Evolutionary conservation across 2,888 invertebrate species (phyloP).

Genomic region (Bhutanitis thaidina): DNA sequence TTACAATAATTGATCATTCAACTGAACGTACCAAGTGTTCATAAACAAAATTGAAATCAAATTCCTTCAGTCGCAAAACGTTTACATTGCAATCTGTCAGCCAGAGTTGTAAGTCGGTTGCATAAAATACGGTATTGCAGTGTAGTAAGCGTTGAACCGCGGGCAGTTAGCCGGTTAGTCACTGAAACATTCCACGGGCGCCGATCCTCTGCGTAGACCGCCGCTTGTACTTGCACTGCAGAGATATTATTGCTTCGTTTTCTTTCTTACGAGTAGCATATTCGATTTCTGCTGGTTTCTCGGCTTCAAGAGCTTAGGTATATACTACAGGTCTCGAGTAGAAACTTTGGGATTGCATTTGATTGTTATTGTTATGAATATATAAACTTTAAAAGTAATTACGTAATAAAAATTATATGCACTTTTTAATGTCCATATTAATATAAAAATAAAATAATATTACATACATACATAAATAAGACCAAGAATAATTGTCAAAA

Average conservation of each 20-base stretch:
- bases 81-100: slow-evolving; percentile 32
- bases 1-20: no score
- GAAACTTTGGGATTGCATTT: no score
- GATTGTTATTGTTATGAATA: no score
- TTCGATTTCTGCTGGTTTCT: not conserved
- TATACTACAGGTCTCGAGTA: no score
- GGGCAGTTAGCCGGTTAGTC: slow-evolving; percentile 62
- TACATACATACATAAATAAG: no score
- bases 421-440: no score
- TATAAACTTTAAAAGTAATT: no score
- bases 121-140: slow-evolving; percentile 35
- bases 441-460: no score
- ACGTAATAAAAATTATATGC: no score
- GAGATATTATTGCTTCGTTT: slow-evolving; percentile 7
- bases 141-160: slow-evolving; percentile 40
- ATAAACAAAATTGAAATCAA: slow-evolving; percentile 5
- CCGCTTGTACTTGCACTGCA: slow-evolving; percentile 18
- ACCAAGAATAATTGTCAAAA: no score
- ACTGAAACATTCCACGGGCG: slow-evolving; percentile 67
- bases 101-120: slow-evolving; percentile 26
- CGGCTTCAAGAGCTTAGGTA: no score
- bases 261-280: not conserved
- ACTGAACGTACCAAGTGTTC: no score
- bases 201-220: slow-evolving; percentile 46
- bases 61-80: slow-evolving; percentile 17